A percentile compares a stretch with the other conserved stretches of the same genome.
Conservation (phyloP, 2,113 vertebrate genomes). For the Sturnus vulgaris region DNA sequence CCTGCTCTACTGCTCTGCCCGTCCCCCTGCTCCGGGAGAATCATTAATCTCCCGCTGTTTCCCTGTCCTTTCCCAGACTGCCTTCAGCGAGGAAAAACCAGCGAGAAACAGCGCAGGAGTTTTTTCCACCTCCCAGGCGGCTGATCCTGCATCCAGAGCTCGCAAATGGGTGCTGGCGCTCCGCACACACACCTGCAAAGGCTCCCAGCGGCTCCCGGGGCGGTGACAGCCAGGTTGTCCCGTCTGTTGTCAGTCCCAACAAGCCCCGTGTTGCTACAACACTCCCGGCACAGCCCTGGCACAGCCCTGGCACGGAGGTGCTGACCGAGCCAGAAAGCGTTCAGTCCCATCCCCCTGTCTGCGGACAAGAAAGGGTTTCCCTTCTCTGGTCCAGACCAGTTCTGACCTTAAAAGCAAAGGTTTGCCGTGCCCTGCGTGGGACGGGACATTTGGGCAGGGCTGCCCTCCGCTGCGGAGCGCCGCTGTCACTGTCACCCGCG, state of each 20-base stretch:
- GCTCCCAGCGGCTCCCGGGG: neutral
- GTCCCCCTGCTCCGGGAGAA: neutral
- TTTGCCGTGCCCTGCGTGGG: neutral
- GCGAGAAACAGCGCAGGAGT: neutral
- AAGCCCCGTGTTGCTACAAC: slow-evolving; percentile 18
- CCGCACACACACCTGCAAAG: accelerated
- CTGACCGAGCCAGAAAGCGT: neutral
- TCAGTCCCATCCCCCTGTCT: neutral
- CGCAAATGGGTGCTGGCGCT: neutral
- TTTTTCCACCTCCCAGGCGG: neutral
- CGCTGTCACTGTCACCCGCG: neutral
- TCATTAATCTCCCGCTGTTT: neutral
- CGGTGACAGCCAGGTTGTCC: neutral
- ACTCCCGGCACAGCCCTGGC: neutral
- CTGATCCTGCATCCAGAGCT: neutral
- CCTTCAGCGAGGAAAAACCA: neutral
- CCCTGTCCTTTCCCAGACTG: neutral
- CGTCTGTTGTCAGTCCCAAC: slow-evolving; percentile 6
- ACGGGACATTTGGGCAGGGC: neutral
- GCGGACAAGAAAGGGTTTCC: neutral
- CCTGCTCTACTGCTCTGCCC: neutral
- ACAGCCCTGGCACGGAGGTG: neutral
- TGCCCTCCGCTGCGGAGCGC: neutral
- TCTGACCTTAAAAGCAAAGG: neutral
- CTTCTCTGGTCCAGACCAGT: neutral